Evolutionary conservation across 2,113 vertebrate genomes (phyloP), one percentile per base, ranked within the genome.

Genomic region (Etheostoma cragini): DNA sequence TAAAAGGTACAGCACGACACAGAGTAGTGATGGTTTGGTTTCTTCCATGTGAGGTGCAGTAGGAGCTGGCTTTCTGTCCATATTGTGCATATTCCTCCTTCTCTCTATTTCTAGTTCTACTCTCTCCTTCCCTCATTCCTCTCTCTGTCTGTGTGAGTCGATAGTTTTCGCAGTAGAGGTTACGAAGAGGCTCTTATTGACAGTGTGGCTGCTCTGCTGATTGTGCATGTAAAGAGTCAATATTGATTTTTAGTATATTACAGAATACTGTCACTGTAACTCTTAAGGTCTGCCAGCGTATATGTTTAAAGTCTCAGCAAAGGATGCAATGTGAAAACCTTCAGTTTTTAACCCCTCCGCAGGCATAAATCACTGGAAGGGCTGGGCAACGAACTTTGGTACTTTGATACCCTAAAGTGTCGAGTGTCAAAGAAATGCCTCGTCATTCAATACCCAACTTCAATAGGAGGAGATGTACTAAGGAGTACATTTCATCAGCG

Each of bases 1-100:
- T 45, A 88, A 90, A 82, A 94, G 90, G 90, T 91, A 91, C 64
- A 50, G 1, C 2, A 6, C 61, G 54, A 66, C 15, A 42, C 8
- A n/a, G 33, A n/a, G 64, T 3, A 3, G 22, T 3, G 62, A 54
- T 35, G 63, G 58, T 81, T 42, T 30, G n/a, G 60, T 74, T 71
- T 79, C 21, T 82, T 46, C 35, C 54, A 35, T 58, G 60, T 69
- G 70, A 81, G 71, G 52, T 69, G 73, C 61, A 62, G 81, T 38
- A 10, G 67, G 42, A 42, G 35, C 33, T 30, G 14, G 12, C 21
- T 83, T 54, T 62, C 68, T 26, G 26, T 46, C 57, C 38, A 11
- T 42, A 11, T 42, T 42, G 30, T 30, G 4, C 12, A 42, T 35
- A 17, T 30, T 13, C 38, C 26, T 56, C 46, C 22, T 15, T 3